phyloP scores from a whole-genome alignment of 2,797 vertebrate species.

The Myotis vivesi region DNA sequence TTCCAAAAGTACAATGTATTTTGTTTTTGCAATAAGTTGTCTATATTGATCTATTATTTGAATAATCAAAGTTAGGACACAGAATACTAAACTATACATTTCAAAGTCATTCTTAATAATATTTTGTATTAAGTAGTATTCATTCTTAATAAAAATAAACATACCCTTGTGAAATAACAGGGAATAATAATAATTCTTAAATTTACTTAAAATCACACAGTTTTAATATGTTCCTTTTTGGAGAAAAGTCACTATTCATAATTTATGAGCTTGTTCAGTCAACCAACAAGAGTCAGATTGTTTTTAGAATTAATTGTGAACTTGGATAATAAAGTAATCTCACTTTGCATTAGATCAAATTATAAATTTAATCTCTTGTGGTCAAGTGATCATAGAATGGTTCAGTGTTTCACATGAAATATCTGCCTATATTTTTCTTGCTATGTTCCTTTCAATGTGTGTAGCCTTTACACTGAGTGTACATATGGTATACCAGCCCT shows the following conservation, averaged over 20 bases:
- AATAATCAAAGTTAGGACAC: neutral
- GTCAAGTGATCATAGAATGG: neutral
- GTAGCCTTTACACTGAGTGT: accelerated
- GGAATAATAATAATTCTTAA: neutral
- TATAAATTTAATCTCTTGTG: neutral
- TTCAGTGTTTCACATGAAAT: neutral
- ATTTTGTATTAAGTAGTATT: neutral
- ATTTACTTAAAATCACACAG: neutral
- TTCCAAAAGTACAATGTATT: neutral
- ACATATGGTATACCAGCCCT: neutral
- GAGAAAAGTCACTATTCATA: neutral
- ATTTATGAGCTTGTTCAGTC: neutral
- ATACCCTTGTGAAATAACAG: neutral
- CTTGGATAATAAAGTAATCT: neutral
- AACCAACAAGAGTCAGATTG: neutral
- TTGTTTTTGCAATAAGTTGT: conserved; percentile 16
- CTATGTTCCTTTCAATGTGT: neutral
- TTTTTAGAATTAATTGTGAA: neutral
- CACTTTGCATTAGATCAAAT: neutral
- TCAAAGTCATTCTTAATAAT: neutral
- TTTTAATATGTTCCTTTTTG: neutral
- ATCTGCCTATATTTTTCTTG: neutral
- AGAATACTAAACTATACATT: conserved; percentile 9
- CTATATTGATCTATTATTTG: neutral
- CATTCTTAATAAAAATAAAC: neutral